These are phyloP conservation scores for Sebastes kiyomatsui DNA, from an alignment of 2,797 vertebrate genomes.

Conservation along the genomic window DNA sequence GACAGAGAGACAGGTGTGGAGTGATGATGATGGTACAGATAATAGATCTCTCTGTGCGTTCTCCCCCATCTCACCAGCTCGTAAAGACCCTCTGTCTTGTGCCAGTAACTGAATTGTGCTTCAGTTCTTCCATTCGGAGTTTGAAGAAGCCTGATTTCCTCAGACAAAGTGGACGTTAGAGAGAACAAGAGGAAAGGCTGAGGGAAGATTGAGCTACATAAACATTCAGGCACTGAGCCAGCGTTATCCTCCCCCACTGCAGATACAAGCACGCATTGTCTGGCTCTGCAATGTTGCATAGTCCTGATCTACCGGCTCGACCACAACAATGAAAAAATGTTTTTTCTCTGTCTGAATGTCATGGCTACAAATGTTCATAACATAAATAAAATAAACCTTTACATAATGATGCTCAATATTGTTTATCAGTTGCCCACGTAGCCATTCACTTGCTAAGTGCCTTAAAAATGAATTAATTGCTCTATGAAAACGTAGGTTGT, in stretches of 20 bases:
- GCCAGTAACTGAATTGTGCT: neutral
- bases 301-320: slow-evolving; percentile 5
- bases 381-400: slow-evolving; percentile 28
- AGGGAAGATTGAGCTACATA: neutral
- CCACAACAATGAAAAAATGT: neutral
- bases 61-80: neutral
- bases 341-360: slow-evolving; percentile 4
- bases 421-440: too few species aligned
- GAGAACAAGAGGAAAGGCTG: neutral
- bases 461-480: neutral
- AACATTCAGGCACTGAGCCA: neutral
- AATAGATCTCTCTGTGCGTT: neutral
- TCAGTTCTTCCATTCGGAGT: neutral
- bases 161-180: neutral
- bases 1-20: neutral
- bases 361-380: slow-evolving; percentile 18
- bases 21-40: neutral
- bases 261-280: neutral
- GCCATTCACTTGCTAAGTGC: too few species aligned
- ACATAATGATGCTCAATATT: neutral
- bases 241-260: neutral
- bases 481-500: neutral
- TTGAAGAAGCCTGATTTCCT: neutral
- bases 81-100: neutral
- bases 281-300: neutral